Conservation (phyloP, 2,797 vertebrate genomes). For the Aeoliscus strigatus region DNA sequence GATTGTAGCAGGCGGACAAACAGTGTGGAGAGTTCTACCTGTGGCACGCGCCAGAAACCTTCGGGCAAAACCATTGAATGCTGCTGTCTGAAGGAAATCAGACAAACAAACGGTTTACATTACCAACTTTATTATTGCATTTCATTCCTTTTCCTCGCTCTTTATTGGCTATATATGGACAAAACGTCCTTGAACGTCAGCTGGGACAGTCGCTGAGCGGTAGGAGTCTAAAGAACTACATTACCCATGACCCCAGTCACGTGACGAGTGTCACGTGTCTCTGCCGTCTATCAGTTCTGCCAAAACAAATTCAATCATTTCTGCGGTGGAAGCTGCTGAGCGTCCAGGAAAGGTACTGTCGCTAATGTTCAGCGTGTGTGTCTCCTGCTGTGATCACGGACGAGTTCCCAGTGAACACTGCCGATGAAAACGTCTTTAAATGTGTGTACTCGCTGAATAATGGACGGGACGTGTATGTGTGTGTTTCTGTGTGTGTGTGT, state of each 20-base stretch:
- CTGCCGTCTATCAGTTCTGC: not conserved
- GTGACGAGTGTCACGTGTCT: slow-evolving; percentile 33
- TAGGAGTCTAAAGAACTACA: not conserved
- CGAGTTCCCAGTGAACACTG: fast-evolving
- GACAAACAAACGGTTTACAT: too few species aligned
- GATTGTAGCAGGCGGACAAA: too few species aligned
- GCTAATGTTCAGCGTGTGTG: not conserved
- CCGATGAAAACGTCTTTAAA: not conserved
- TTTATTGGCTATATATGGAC: too few species aligned
- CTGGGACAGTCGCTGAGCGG: too few species aligned
- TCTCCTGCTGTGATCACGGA: not conserved
- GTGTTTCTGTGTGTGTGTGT: too few species aligned
- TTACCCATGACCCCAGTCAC: slow-evolving; percentile 39
- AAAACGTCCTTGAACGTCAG: too few species aligned
- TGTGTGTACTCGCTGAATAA: not conserved
- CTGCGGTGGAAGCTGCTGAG: not conserved
- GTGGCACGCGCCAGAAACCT: too few species aligned
- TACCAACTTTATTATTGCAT: too few species aligned
- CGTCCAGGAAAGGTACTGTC: slow-evolving; percentile 11
- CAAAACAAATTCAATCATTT: slow-evolving; percentile 16
- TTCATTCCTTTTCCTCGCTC: too few species aligned
- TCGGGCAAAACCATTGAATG: too few species aligned
- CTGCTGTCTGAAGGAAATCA: too few species aligned
- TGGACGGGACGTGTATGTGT: not conserved
- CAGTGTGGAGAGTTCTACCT: too few species aligned